phyloP scores from a whole-genome alignment of 2,113 vertebrate genomes.

The Ciconia maguari region DNA sequence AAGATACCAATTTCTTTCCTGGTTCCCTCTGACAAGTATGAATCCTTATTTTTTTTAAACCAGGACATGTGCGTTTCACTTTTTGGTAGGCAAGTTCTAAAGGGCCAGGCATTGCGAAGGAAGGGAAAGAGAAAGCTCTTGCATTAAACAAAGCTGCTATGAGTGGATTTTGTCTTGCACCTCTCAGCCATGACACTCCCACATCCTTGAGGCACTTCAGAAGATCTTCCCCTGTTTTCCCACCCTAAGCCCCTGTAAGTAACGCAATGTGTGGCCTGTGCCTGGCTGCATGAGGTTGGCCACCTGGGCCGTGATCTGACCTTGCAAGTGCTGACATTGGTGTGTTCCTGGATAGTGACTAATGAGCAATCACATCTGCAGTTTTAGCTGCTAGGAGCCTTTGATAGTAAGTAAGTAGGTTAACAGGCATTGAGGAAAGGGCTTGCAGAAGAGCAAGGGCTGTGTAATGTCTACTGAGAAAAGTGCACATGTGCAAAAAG shows the following conservation, averaged over 20 bases:
- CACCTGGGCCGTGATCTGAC: not conserved
- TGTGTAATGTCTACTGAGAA: constrained; percentile 3
- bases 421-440: not conserved
- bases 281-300: rapidly evolving
- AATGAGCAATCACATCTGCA: rapidly evolving
- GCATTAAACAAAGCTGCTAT: not conserved
- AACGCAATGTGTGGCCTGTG: not conserved
- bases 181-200: not conserved
- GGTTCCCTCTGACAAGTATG: not conserved
- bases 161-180: not conserved
- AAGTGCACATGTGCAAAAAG: not conserved
- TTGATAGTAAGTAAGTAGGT: not conserved
- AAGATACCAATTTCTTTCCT: constrained; percentile 9
- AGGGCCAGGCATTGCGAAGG: not conserved
- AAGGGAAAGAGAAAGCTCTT: not conserved
- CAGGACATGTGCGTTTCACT: not conserved
- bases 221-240: not conserved
- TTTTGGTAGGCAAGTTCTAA: not conserved
- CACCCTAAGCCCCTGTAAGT: not conserved
- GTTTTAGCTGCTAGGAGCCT: not conserved
- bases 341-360: not conserved
- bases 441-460: not conserved
- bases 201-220: not conserved
- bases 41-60: constrained; percentile 18
- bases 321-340: not conserved